Base-by-base conservation (phyloP, 2,888 invertebrate species). In the Keiferia lycopersicella region DNA sequence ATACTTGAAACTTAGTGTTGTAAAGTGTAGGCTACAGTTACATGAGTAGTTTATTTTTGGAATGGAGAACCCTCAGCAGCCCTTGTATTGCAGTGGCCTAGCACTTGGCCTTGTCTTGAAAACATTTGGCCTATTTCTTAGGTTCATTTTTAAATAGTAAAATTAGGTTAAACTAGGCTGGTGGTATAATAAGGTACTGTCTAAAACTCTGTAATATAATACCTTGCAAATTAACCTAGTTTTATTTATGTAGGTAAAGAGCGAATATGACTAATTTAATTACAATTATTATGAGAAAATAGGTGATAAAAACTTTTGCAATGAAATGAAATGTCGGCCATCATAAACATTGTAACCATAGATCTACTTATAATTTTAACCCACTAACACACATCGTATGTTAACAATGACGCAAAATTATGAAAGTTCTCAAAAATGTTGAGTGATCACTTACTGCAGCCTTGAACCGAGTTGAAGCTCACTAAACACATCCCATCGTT, bases 351-450 rank as follows among this genome's bases (percentile, higher is more conserved):
- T n/a, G n/a, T n/a, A n/a, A n/a, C n/a, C n/a, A n/a, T n/a, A n/a
- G n/a, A n/a, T n/a, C n/a, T n/a, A n/a, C n/a, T n/a, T n/a, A n/a
- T n/a, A n/a, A n/a, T n/a, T 61, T 50, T 62, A 53, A 58, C 64
- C 61, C 22, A 65, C 61, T 65, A 58, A 65, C 64, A 64, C 18
- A 64, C 48, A 39, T 64, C 8, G 16, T 45, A 45, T 50, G 11
- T 14, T 30, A 14, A 48, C 60, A 59, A 48, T 48, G 45, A 61
- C 26, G 48, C 45, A 48, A 48, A 39, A 20, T 22, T 22, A 62
- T 65, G 65, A 65, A 65, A 62, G 57, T 62, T 58, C 62, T 39
- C 58, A 62, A 26, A 39, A 38, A 11, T 10, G n/a, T 10, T 34
- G 34, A 34, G 7, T 8, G 34, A 34, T 34, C 8, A 34, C 34